Evolutionary conservation across 1,140 invertebrate genomes (phyloP).

Genomic region (Drosophila cardini): DNA sequence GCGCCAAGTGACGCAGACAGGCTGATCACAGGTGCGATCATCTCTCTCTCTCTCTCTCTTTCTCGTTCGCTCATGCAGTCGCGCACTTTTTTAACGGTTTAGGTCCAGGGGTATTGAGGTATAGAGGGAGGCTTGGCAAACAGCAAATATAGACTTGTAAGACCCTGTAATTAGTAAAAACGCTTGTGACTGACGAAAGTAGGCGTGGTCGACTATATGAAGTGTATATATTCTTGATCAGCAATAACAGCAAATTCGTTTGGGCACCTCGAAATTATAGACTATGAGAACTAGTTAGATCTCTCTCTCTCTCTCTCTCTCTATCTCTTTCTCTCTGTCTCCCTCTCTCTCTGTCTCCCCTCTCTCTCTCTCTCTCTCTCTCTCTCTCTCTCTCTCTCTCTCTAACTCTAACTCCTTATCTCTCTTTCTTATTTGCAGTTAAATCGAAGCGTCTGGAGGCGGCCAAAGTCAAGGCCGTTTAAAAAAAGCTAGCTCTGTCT

Average conservation of each 20-base stretch:
- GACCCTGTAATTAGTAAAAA: too few relatives aligned
- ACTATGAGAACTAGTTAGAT: too few relatives aligned
- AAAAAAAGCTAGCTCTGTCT: neutral
- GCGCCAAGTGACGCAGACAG: constrained; percentile 54
- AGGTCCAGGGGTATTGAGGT: too few relatives aligned
- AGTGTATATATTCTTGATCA: too few relatives aligned
- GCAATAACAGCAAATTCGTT: too few relatives aligned
- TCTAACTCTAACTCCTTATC: neutral
- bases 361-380: neutral
- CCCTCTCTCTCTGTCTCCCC: neutral
- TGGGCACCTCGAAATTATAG: too few relatives aligned
- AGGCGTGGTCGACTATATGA: too few relatives aligned
- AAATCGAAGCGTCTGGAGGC: constrained; percentile 61
- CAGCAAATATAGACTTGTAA: too few relatives aligned
- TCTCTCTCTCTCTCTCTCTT: neutral
- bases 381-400: neutral
- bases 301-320: too few relatives aligned
- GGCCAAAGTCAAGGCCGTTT: constrained; percentile 68
- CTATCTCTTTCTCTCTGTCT: neutral
- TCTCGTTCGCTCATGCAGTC: neutral
- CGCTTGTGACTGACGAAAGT: too few relatives aligned
- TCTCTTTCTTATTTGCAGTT: constrained; percentile 38
- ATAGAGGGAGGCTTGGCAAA: too few relatives aligned
- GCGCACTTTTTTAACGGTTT: too few relatives aligned
- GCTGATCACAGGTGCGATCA: constrained; percentile 59